A percentile compares a stretch with the other conserved stretches of the same genome.
These are phyloP conservation scores for Amiota communis DNA, from an alignment of 2,888 invertebrate genomes.

Conservation along the genomic window DNA sequence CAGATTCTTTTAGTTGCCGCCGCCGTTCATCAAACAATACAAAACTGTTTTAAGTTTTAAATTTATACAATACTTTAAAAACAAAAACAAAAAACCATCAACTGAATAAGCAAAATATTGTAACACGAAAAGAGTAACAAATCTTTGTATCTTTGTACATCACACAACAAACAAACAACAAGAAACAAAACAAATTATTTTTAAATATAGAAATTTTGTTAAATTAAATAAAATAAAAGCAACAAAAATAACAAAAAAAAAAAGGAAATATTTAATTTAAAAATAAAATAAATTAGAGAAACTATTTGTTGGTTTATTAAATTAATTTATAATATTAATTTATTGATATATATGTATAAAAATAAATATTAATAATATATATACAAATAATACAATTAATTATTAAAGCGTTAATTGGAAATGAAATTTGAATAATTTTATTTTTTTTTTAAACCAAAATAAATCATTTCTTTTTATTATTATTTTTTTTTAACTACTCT, in stretches of 20 bases:
- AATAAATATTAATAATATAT: slow-evolving; percentile 4
- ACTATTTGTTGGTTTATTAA: slow-evolving; percentile 56
- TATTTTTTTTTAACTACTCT: no score
- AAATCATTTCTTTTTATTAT: no score
- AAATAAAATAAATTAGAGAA: background rate
- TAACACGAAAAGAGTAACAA: background rate
- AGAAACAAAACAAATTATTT: background rate
- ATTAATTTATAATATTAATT: slow-evolving; percentile 53
- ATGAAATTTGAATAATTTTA: no score
- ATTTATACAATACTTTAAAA: slow-evolving; percentile 3
- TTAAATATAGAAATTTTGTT: background rate
- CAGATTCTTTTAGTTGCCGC: slow-evolving; percentile 22
- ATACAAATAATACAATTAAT: no score
- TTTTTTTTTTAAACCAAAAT: no score
- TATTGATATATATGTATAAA: slow-evolving; percentile 53
- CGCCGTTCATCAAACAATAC: slow-evolving; percentile 50
- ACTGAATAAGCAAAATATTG: background rate
- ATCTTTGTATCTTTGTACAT: background rate
- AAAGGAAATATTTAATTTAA: background rate
- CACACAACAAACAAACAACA: background rate
- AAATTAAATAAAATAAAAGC: no score
- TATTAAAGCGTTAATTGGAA: no score
- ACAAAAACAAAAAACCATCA: no score
- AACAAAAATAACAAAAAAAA: background rate
- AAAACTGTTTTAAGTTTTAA: slow-evolving; percentile 64